A percentile compares a stretch with the other conserved stretches of the same genome.
These are phyloP conservation scores for Dicycla oo DNA, from an alignment of 2,888 invertebrate genomes.

Conservation along the genomic window DNA sequence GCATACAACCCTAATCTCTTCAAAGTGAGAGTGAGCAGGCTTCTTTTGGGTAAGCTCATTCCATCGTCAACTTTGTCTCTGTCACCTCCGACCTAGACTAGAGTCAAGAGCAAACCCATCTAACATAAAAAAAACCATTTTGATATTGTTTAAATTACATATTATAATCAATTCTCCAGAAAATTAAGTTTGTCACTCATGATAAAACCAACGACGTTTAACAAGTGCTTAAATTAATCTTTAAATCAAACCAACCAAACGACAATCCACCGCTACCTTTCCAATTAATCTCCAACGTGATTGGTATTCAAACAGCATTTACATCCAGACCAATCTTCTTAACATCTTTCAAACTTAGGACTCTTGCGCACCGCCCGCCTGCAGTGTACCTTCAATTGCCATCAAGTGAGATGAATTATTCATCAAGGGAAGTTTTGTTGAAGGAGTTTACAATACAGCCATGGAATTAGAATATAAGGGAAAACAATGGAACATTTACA, in stretches of 20 bases:
- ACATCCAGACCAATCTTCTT: constrained; percentile 64
- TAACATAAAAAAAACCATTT: too few species aligned
- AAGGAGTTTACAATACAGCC: constrained; percentile 46
- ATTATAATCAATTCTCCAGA: not conserved
- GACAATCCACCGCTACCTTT: constrained; percentile 15
- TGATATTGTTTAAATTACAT: not conserved
- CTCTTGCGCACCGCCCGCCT: constrained; percentile 46
- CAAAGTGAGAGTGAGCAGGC: too few species aligned
- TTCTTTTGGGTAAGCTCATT: too few species aligned
- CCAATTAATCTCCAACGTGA: constrained; percentile 52
- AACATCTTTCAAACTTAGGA: constrained; percentile 62
- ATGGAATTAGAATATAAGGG: constrained; percentile 23
- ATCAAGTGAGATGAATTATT: constrained; percentile 69
- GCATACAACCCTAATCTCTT: too few species aligned
- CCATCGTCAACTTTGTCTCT: too few species aligned
- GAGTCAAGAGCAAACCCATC: too few species aligned
- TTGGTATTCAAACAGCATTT: constrained; percentile 62
- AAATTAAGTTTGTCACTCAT: not conserved
- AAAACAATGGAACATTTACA: constrained; percentile 57
- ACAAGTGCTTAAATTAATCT: not conserved
- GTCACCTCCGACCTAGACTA: too few species aligned
- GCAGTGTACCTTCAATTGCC: constrained; percentile 67
- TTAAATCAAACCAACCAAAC: constrained; percentile 12
- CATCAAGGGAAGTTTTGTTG: constrained; percentile 50
- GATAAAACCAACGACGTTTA: not conserved